A percentile compares a stretch with the other conserved stretches of the same genome.
phyloP scores from a whole-genome alignment of 2,888 invertebrate species.

The Drosophila neotestacea region DNA sequence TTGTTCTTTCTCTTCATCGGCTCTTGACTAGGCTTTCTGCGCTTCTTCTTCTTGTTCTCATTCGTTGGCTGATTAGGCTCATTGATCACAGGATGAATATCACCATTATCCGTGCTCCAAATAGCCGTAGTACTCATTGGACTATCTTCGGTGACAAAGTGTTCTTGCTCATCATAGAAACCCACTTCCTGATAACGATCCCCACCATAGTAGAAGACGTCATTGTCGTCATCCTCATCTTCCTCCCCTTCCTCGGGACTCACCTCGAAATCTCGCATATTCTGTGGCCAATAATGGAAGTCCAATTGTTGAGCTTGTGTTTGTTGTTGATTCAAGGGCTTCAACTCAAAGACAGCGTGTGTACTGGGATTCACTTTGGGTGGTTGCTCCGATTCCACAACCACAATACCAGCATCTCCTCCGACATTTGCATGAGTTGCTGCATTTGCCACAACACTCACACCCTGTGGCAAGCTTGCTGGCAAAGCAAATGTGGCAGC shows the following conservation, averaged over 20 bases:
- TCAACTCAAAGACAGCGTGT: constrained; percentile 80
- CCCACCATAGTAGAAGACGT: constrained; percentile 43
- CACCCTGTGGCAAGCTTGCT: constrained; percentile 49
- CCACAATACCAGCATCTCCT: constrained; percentile 67
- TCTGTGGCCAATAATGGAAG: constrained; percentile 41
- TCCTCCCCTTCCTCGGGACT: constrained; percentile 21
- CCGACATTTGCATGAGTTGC: constrained; percentile 64
- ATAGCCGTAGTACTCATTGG: constrained; percentile 63
- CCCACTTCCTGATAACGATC: constrained; percentile 36
- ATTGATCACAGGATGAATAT: constrained; percentile 54
- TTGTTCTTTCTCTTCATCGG: not conserved
- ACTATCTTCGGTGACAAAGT: constrained; percentile 48
- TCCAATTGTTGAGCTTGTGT: constrained; percentile 6
- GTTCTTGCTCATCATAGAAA: constrained; percentile 50
- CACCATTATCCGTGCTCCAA: constrained; percentile 71
- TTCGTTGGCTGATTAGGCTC: constrained; percentile 40
- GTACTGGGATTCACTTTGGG: constrained; percentile 82
- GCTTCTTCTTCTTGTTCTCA: constrained; percentile 39
- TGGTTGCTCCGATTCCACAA: constrained; percentile 72
- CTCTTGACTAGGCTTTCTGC: constrained; percentile 15
- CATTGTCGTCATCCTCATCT: constrained; percentile 32
- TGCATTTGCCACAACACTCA: constrained; percentile 59
- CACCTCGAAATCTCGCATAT: not conserved
- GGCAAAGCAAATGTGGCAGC: constrained; percentile 32
- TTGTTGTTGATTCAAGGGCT: constrained; percentile 56